phyloP scores from a whole-genome alignment of 2,797 vertebrate genomes.

The Parauchenoglanis punctatus region DNA sequence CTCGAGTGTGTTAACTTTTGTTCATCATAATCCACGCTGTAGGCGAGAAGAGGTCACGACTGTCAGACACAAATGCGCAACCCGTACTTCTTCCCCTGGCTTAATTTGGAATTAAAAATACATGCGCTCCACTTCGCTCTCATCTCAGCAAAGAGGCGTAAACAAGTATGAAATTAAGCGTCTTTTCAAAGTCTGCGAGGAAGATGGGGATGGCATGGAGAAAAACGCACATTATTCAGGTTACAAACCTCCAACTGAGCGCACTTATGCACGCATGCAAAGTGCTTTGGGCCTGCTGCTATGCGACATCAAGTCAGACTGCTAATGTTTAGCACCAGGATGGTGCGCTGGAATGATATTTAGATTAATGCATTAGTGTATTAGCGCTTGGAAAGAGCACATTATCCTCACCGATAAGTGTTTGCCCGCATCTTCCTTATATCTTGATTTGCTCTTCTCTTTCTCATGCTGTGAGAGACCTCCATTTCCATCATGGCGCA shows the following conservation, averaged over 20 bases:
- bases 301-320: constrained; percentile 41
- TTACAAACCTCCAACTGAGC: constrained; percentile 39
- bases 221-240: constrained; percentile 57
- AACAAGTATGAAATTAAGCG: constrained; percentile 76
- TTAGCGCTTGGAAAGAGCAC: constrained; percentile 46
- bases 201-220: constrained; percentile 41
- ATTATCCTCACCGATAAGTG: constrained; percentile 51
- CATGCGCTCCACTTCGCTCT: constrained; percentile 61
- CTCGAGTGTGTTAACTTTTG: constrained; percentile 72
- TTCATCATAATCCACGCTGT: constrained; percentile 75
- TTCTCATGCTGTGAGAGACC: constrained; percentile 37
- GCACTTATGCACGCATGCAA: constrained; percentile 21
- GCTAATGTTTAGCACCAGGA: constrained; percentile 49
- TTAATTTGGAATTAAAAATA: constrained; percentile 81
- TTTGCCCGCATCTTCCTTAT: constrained; percentile 38
- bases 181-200: constrained; percentile 61
- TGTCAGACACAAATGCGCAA: constrained; percentile 71
- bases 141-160: constrained; percentile 68
- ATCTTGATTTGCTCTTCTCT: constrained; percentile 47
- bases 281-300: constrained; percentile 47
- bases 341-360: constrained; percentile 41
- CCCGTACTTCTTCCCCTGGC: constrained; percentile 61
- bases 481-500: constrained; percentile 34
- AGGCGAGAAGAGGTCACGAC: constrained; percentile 75
- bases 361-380: constrained; percentile 51